These are phyloP conservation scores for Mythimna albipuncta DNA, from an alignment of 2,888 invertebrate genomes.

Conservation along the genomic window DNA sequence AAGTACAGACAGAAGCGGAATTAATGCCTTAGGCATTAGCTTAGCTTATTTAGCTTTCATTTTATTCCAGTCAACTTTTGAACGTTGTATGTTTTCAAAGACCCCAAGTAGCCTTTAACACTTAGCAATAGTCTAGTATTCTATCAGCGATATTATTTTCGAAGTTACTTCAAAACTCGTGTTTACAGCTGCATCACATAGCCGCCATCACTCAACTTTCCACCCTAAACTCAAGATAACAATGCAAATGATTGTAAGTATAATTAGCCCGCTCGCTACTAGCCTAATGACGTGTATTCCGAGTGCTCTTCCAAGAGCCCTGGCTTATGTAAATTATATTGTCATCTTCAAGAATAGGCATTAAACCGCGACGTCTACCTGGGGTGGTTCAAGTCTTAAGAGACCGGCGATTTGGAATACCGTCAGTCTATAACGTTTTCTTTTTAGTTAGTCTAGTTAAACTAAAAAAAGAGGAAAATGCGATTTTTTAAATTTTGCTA, in stretches of 20 bases:
- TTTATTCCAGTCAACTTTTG: too few relatives aligned
- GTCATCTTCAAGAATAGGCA: constrained; percentile 82
- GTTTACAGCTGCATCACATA: constrained; percentile 3
- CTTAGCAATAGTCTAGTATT: background rate
- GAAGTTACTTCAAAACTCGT: background rate
- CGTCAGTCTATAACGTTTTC: too few relatives aligned
- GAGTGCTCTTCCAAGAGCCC: constrained; percentile 69
- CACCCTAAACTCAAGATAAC: constrained; percentile 49
- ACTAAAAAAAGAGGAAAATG: too few relatives aligned
- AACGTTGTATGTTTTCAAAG: too few relatives aligned
- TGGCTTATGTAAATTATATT: constrained; percentile 83
- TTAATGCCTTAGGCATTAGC: too few relatives aligned
- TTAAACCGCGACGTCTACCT: constrained; percentile 71
- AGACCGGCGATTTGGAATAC: background rate
- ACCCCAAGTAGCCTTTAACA: background rate
- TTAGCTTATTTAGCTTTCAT: too few relatives aligned
- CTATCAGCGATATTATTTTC: background rate
- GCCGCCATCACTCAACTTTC: constrained; percentile 10
- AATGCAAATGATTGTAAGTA: constrained; percentile 55
- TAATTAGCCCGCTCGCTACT: constrained; percentile 52
- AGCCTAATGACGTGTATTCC: constrained; percentile 55
- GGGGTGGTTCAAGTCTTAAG: constrained; percentile 36
- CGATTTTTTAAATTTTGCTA: too few relatives aligned
- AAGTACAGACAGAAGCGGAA: too few relatives aligned
- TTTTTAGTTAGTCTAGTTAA: too few relatives aligned